Conservation (phyloP, 1,140 invertebrate genomes). For the Hyphantria cunea region DNA sequence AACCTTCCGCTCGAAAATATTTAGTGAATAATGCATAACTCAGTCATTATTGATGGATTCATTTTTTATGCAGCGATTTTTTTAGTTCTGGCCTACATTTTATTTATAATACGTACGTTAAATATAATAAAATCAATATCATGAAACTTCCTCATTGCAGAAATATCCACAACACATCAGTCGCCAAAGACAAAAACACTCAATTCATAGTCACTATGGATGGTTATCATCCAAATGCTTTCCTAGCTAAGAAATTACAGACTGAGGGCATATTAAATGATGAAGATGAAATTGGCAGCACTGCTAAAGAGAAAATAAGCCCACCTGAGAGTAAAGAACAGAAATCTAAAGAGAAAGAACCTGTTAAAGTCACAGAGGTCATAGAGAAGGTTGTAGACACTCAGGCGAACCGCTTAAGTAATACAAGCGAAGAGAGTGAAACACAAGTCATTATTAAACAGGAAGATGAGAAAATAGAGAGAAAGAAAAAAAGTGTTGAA, state of each 20-base stretch:
- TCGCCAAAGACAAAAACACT: constrained; percentile 68
- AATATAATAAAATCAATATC: too few relatives aligned
- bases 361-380: constrained; percentile 24
- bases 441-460: constrained; percentile 63
- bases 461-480: constrained; percentile 36
- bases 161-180: constrained; percentile 69
- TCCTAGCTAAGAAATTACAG: constrained; percentile 75
- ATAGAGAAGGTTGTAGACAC: constrained; percentile 16
- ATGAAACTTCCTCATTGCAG: too few relatives aligned
- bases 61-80: too few relatives aligned
- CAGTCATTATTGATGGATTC: too few relatives aligned
- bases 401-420: constrained; percentile 49
- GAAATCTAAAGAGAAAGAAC: constrained; percentile 40
- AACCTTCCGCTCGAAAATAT: too few relatives aligned
- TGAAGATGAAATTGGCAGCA: constrained; percentile 48
- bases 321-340: constrained; percentile 44
- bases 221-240: constrained; percentile 80
- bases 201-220: constrained; percentile 87
- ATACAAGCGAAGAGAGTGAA: constrained; percentile 60
- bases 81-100: too few relatives aligned
- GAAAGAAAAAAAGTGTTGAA: constrained; percentile 14
- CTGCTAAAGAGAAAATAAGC: constrained; percentile 28
- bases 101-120: too few relatives aligned
- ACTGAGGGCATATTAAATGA: constrained; percentile 68
- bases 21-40: too few relatives aligned